Evolutionary conservation across 1,140 invertebrate genomes (phyloP).

Genomic region (Tetragonula clypearis): DNA sequence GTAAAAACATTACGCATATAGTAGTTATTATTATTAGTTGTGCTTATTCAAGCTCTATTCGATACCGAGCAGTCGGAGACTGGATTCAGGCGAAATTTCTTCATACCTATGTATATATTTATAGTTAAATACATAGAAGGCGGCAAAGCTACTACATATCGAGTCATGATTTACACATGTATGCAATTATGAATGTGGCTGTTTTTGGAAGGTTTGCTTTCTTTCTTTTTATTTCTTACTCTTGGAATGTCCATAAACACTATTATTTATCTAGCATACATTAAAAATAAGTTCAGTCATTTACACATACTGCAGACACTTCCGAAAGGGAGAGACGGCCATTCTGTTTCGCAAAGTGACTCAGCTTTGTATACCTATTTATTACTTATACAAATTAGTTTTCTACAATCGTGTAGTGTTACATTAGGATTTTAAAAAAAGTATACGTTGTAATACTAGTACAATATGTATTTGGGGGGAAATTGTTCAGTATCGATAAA

Average conservation of each 20-base stretch:
- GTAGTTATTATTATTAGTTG: slow-evolving; percentile 24
- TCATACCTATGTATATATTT: slow-evolving; percentile 65
- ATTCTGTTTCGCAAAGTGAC: slow-evolving; percentile 49
- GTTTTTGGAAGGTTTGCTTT: slow-evolving; percentile 51
- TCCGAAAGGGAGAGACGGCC: slow-evolving; percentile 68
- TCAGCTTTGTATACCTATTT: slow-evolving; percentile 41
- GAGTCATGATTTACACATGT: slow-evolving; percentile 60
- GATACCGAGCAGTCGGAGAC: slow-evolving; percentile 50
- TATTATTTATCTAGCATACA: slow-evolving; percentile 72
- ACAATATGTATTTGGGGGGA: slow-evolving; percentile 1
- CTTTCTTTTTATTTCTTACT: slow-evolving; percentile 38
- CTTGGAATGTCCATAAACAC: slow-evolving; percentile 68
- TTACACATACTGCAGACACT: slow-evolving; percentile 69
- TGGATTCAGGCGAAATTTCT: slow-evolving; percentile 42
- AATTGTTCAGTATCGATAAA: slow-evolving; percentile 8
- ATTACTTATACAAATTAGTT: slow-evolving; percentile 50
- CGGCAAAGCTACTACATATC: slow-evolving; percentile 62
- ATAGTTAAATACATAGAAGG: slow-evolving; percentile 71
- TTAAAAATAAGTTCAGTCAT: slow-evolving; percentile 76
- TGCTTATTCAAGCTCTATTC: slow-evolving; percentile 54
- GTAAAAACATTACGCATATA: slow-evolving; percentile 35
- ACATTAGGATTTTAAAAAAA: slow-evolving; percentile 23
- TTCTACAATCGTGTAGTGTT: slow-evolving; percentile 46
- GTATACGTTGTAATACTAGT: background rate
- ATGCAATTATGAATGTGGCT: slow-evolving; percentile 61